Evolutionary conservation across 2,113 vertebrate genomes (phyloP).

Genomic region (Gymnorhina tibicen): DNA sequence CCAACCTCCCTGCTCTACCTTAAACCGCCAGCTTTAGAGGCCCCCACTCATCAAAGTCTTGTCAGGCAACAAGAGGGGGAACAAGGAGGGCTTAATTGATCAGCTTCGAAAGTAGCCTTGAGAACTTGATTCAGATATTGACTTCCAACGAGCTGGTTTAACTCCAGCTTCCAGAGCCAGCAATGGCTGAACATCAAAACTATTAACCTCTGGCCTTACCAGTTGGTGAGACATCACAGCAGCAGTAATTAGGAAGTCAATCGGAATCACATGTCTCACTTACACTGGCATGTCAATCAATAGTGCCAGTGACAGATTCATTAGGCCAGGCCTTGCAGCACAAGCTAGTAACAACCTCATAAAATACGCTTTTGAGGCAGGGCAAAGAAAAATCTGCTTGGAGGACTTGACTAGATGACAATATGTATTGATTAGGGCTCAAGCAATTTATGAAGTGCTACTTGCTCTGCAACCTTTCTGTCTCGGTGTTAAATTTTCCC

Average conservation of each 20-base stretch:
- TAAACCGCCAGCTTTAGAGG: constrained; percentile 60
- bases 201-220: constrained; percentile 92
- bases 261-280: constrained; percentile 91
- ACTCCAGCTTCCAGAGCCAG: constrained; percentile 73
- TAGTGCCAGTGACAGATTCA: constrained; percentile 86
- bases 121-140: constrained; percentile 83
- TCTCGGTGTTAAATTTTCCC: constrained; percentile 74
- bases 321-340: constrained; percentile 83
- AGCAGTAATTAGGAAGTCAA: constrained; percentile 99
- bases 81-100: constrained; percentile 78
- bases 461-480: constrained; percentile 73
- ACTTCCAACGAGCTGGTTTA: constrained; percentile 73
- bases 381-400: constrained; percentile 70
- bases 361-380: constrained; percentile 79
- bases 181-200: constrained; percentile 83
- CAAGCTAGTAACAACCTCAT: constrained; percentile 81
- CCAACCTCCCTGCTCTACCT: constrained; percentile 30
- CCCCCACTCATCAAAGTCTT: constrained; percentile 69
- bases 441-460: constrained; percentile 80
- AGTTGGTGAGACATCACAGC: constrained; percentile 88
- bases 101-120: constrained; percentile 79
- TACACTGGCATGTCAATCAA: constrained; percentile 87
- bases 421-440: constrained; percentile 83
- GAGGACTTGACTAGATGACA: constrained; percentile 76
- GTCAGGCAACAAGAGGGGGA: constrained; percentile 67